These are phyloP conservation scores for Pogonocichla stellata DNA, from an alignment of 2,113 vertebrate species.

Conservation along the genomic window DNA sequence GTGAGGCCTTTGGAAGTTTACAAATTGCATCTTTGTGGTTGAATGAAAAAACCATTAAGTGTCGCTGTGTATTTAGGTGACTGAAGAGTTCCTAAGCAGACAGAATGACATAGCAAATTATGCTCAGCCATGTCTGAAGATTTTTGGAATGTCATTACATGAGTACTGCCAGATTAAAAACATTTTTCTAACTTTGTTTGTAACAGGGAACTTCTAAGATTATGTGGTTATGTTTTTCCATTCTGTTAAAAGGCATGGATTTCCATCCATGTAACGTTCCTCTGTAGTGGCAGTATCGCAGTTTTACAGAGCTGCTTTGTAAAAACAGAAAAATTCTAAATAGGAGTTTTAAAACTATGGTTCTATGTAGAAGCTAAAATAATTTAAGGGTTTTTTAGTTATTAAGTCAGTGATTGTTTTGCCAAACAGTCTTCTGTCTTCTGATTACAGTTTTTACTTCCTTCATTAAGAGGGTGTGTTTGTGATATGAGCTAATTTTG, in stretches of 20 bases:
- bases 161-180: background rate
- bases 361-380: background rate
- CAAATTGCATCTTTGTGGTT: background rate
- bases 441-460: background rate
- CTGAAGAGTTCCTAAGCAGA: background rate
- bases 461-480: background rate
- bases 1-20: background rate
- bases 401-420: background rate
- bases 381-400: background rate
- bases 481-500: background rate
- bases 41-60: background rate
- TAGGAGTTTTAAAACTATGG: background rate
- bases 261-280: background rate
- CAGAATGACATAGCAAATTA: background rate
- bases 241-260: background rate
- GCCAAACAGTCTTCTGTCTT: background rate
- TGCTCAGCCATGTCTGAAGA: background rate
- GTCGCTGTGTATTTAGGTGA: background rate
- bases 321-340: background rate
- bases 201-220: background rate
- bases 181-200: background rate
- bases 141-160: background rate
- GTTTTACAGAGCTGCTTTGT: background rate
- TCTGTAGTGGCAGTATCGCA: background rate
- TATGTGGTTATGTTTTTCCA: accelerated